Evolutionary conservation across 2,797 vertebrate species (phyloP).

Genomic region (Gymnopithys bicolor): DNA sequence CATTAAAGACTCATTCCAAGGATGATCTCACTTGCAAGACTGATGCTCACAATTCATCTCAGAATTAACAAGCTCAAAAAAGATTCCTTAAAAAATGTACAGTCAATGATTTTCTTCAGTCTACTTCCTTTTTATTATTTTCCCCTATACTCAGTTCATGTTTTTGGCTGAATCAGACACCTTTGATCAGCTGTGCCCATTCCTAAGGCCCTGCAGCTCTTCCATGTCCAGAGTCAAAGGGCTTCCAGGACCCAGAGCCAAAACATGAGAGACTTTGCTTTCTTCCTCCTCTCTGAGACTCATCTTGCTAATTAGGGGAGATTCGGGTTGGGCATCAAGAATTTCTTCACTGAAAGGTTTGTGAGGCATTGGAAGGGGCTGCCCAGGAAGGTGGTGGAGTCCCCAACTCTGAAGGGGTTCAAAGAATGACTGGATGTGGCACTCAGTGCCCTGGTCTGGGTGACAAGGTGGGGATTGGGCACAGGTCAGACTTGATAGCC

Average conservation of each 20-base stretch:
- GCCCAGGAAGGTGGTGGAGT: neutral
- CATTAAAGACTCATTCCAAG: neutral
- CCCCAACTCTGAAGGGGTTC: neutral
- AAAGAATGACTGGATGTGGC: neutral
- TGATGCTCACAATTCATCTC: neutral
- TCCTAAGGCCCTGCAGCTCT: neutral
- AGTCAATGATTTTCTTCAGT: neutral
- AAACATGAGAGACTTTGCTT: neutral
- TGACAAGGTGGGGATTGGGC: accelerated
- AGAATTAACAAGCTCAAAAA: conserved; percentile 13
- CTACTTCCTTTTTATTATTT: conserved; percentile 29
- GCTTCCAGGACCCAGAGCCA: neutral
- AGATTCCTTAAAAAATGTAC: conserved; percentile 1
- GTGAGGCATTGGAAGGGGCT: neutral
- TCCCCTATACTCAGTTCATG: neutral
- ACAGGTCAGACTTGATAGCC: accelerated
- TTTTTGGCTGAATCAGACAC: conserved; percentile 26
- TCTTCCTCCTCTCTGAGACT: neutral
- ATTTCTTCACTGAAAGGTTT: neutral
- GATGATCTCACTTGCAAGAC: conserved; percentile 1
- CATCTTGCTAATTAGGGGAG: neutral
- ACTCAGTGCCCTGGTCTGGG: neutral
- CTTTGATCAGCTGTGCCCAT: neutral
- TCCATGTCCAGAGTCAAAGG: neutral
- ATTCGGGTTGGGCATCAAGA: accelerated